A percentile compares a stretch with the other conserved stretches of the same genome.
phyloP scores from a whole-genome alignment of 64 coral and sea anemone species.

The Stichodactyla helianthus region DNA sequence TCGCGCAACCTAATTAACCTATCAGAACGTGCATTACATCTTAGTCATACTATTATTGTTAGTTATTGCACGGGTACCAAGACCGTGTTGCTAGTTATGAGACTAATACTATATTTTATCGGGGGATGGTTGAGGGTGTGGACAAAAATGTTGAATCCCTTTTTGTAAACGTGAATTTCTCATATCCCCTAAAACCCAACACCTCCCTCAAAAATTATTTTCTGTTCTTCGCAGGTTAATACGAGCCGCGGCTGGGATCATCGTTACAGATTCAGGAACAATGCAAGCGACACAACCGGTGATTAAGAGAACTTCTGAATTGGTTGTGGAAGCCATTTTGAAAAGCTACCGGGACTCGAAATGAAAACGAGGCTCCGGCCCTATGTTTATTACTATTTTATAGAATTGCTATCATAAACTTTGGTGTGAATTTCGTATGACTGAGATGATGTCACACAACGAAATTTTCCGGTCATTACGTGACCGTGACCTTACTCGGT shows the following conservation, averaged over 20 bases:
- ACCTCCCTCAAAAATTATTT: background rate
- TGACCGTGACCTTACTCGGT: background rate
- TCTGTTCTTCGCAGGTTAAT: slow-evolving; percentile 48
- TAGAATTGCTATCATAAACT: background rate
- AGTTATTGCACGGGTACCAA: background rate
- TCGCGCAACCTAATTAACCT: too few species aligned
- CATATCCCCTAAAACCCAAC: too few species aligned
- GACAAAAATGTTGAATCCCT: too few species aligned
- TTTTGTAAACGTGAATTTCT: too few species aligned
- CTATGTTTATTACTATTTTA: background rate
- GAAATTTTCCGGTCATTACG: background rate
- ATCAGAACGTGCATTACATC: too few species aligned
- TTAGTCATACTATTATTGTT: background rate
- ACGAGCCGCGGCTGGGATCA: slow-evolving; percentile 71
- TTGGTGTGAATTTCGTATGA: too few species aligned
- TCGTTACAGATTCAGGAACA: slow-evolving; percentile 38
- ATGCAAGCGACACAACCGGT: slow-evolving; percentile 64
- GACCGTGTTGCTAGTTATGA: background rate
- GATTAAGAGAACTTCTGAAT: background rate
- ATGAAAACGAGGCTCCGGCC: background rate
- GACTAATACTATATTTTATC: background rate
- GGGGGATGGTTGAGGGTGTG: too few species aligned
- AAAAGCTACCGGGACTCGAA: background rate
- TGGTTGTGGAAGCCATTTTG: background rate
- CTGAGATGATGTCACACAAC: too few species aligned